Conservation (phyloP, 1,140 invertebrate genomes). For the Palaemon carinicauda region DNA sequence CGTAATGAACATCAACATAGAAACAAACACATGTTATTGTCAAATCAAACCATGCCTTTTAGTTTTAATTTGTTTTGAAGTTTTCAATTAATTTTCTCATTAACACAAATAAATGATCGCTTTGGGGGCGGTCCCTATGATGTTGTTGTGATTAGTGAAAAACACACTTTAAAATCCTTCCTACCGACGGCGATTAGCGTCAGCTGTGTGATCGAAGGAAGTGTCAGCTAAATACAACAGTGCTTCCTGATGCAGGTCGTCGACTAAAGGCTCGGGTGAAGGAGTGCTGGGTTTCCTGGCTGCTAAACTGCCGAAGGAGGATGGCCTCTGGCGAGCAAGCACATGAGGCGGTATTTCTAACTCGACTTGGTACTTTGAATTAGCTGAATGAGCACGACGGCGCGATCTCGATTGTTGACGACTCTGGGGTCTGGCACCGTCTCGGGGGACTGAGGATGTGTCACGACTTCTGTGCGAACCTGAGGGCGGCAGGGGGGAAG, state of each 20-base stretch:
- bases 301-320: not conserved
- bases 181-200: constrained; percentile 19
- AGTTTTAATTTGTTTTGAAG: too few relatives aligned
- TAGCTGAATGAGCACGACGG: constrained; percentile 29
- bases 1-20: too few relatives aligned
- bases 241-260: constrained; percentile 3
- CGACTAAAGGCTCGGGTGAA: constrained; percentile 34
- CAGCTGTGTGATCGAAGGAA: not conserved
- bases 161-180: too few relatives aligned
- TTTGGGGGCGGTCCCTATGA: too few relatives aligned
- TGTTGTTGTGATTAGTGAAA: too few relatives aligned
- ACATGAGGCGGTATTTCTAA: constrained; percentile 33
- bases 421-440: not conserved
- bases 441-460: constrained; percentile 37
- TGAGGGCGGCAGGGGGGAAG: constrained; percentile 16
- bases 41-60: too few relatives aligned
- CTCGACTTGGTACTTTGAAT: constrained; percentile 19
- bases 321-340: not conserved
- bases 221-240: constrained; percentile 4
- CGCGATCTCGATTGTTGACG: constrained; percentile 10
- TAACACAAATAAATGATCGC: too few relatives aligned
- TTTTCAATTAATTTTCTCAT: too few relatives aligned
- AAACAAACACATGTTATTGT: too few relatives aligned
- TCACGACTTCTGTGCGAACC: constrained; percentile 18
- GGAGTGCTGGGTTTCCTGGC: not conserved